A percentile compares a stretch with the other conserved stretches of the same genome.
These are phyloP conservation scores for Bos taurus DNA, from an alignment of 2,113 vertebrate species.

Conservation along the genomic window DNA sequence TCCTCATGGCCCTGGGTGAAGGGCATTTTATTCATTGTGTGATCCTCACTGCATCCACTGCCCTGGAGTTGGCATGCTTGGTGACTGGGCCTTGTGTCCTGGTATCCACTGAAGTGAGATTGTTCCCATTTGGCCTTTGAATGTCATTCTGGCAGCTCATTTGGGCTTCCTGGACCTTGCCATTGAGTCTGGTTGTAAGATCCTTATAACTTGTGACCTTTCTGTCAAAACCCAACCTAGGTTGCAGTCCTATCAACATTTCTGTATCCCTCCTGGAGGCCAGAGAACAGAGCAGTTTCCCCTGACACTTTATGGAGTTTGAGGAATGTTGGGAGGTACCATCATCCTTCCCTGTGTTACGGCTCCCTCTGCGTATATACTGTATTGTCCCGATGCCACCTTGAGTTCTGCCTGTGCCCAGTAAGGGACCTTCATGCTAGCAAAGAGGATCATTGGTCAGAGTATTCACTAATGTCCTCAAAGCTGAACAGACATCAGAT, in stretches of 20 bases:
- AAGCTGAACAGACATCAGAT: not conserved
- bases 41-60: not conserved
- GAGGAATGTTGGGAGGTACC: not conserved
- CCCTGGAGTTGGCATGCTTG: not conserved
- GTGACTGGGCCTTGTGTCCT: constrained; percentile 23
- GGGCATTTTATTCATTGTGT: not conserved
- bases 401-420: not conserved
- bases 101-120: not conserved
- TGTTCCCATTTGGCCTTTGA: constrained; percentile 4
- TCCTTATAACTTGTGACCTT: not conserved
- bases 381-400: not conserved
- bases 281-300: not conserved
- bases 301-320: not conserved
- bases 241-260: not conserved
- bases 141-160: constrained; percentile 27
- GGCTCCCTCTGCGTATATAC: not conserved
- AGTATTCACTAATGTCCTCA: not conserved
- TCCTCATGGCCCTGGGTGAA: not conserved
- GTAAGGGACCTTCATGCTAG: not conserved
- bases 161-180: not conserved
- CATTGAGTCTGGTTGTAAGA: not conserved
- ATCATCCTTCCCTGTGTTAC: not conserved
- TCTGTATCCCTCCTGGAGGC: not conserved
- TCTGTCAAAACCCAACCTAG: not conserved
- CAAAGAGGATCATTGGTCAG: not conserved